Evolutionary conservation across 2,888 invertebrate species (phyloP), one percentile per base, ranked within the genome.

Genomic region (Patella ulyssiponensis): DNA sequence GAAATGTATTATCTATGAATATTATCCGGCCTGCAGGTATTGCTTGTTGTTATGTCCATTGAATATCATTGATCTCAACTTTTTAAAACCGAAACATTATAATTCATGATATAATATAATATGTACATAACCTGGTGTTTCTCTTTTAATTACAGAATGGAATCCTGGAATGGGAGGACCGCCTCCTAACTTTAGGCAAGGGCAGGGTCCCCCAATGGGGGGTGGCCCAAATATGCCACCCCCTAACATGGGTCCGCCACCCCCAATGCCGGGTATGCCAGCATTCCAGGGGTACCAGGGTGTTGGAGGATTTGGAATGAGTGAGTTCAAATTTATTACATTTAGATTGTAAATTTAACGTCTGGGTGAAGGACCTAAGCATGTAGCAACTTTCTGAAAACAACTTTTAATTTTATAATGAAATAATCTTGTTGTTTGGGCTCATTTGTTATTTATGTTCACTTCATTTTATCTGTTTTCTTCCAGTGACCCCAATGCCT

Each of bases 401-500:
- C 2, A 33, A 33, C 0, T 33, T 33, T 3, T 33, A 4, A 44
- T 44, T 44, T 44, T 44, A 9, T 44, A 44, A 44, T 9, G 9
- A 44, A 44, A 44, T 9, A 44, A 0, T 7, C 9, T 44, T 44
- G 44, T 44, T 0, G 44, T 44, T 44, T 44, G 44, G 44, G 44
- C 44, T 44, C 44, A 7, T 7, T 7, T 44, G 44, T 44, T 7
- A 9, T 44, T 44, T 44, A 9, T 44, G 44, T 44, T 44, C 44
- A 44, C 7, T 20, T 15, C n/a, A 14, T 44, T 0, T n/a, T 33
- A 20, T 12, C n/a, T 3, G 54, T 70, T 20, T 51, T 51, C 52
- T 81, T 80, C 27, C 80, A 84, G 83, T 81, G 82, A 80, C 77
- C 20, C 75, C 79, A 12, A 81, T 81, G 74, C 82, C 85, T 0